Conservation (phyloP, 2,113 vertebrate species). For the Nestor notabilis region DNA sequence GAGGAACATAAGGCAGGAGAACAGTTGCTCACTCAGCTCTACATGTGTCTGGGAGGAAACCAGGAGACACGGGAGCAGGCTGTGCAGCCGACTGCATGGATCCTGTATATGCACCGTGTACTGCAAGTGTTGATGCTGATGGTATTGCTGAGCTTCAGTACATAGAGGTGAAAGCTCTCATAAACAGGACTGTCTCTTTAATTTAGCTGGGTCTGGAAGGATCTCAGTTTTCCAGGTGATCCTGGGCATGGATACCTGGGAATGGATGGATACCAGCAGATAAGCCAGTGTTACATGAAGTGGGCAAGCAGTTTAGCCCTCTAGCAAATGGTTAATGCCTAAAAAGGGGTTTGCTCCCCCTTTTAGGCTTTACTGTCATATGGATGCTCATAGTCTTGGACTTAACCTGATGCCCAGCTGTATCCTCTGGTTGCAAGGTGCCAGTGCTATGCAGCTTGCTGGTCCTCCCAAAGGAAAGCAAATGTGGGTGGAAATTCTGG, state of each 20-base stretch:
- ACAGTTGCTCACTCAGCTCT: not conserved
- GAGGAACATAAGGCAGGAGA: not conserved
- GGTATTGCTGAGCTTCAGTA: not conserved
- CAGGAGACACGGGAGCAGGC: not conserved
- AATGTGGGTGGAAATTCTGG: not conserved
- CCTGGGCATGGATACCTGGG: not conserved
- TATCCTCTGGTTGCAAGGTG: not conserved
- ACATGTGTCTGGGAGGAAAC: not conserved
- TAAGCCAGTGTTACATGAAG: not conserved
- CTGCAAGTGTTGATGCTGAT: not conserved
- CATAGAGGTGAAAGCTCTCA: not conserved
- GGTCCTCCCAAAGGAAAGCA: not conserved
- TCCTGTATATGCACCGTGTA: not conserved
- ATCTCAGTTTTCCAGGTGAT: not conserved
- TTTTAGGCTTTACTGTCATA: not conserved
- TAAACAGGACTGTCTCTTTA: not conserved
- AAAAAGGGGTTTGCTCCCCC: not conserved
- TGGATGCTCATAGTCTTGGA: not conserved
- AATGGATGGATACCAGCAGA: not conserved
- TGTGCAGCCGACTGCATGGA: not conserved
- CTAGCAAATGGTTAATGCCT: not conserved
- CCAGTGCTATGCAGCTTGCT: not conserved
- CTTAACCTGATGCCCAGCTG: not conserved
- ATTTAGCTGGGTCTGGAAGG: accelerated
- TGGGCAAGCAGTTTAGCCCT: not conserved